Evolutionary conservation across 2,888 invertebrate genomes (phyloP).

Genomic region (Odontothrips loti): DNA sequence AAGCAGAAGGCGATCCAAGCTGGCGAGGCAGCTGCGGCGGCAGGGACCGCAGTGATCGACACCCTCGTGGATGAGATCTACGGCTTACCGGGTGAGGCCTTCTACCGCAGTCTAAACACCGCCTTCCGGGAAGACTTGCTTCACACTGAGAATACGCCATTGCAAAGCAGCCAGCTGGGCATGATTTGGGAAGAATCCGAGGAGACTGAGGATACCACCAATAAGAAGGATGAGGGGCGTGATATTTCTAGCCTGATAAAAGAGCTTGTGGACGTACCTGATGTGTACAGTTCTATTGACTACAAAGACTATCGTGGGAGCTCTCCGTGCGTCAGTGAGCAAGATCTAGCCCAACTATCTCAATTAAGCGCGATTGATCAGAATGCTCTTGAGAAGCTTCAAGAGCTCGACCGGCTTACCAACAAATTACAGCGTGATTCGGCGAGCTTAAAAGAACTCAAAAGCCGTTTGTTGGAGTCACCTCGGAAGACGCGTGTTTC

Average conservation of each 20-base stretch:
- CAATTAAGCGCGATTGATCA: constrained; percentile 72
- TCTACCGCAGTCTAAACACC: constrained; percentile 81
- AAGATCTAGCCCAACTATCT: constrained; percentile 70
- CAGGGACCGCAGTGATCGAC: neutral
- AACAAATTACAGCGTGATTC: constrained; percentile 74
- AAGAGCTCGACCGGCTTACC: constrained; percentile 71
- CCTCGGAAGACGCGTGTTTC: constrained; percentile 47
- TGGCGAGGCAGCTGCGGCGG: neutral
- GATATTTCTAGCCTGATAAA: constrained; percentile 34
- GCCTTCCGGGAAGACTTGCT: constrained; percentile 78
- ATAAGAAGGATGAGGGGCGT: constrained; percentile 44
- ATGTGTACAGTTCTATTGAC: constrained; percentile 70
- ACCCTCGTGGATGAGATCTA: constrained; percentile 34
- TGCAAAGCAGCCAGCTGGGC: constrained; percentile 57
- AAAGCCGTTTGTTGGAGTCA: constrained; percentile 64
- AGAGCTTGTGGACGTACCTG: constrained; percentile 48
- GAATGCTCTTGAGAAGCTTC: constrained; percentile 71
- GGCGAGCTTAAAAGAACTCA: constrained; percentile 69
- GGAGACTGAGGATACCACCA: constrained; percentile 59
- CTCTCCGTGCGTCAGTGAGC: constrained; percentile 70
- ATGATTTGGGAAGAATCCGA: constrained; percentile 86
- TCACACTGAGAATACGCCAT: constrained; percentile 50
- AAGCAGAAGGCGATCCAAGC: constrained; percentile 3
- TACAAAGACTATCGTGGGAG: constrained; percentile 74
- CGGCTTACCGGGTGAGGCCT: constrained; percentile 70